These are phyloP conservation scores for Apis laboriosa DNA, from an alignment of 1,140 invertebrate genomes.

Conservation along the genomic window DNA sequence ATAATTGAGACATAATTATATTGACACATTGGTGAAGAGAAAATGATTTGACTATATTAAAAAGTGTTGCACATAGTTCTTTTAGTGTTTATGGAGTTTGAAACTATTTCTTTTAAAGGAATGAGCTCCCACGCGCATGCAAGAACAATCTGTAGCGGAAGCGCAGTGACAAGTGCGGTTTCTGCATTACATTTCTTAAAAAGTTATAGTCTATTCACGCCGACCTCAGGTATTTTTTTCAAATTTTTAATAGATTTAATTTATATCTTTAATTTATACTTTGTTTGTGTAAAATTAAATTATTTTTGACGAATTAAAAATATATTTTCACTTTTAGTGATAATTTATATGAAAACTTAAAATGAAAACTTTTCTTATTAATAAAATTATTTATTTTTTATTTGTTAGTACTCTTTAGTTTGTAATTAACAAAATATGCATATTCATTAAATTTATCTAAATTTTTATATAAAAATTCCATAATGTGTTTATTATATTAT, in stretches of 20 bases:
- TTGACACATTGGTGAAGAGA: not conserved
- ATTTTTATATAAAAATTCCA: not conserved
- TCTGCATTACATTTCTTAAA: constrained; percentile 72
- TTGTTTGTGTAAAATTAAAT: too few species aligned
- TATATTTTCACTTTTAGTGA: too few species aligned
- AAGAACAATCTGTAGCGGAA: constrained; percentile 58
- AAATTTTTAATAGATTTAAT: too few species aligned
- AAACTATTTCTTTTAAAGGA: not conserved
- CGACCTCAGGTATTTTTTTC: constrained; percentile 62
- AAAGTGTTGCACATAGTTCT: not conserved
- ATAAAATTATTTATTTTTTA: not conserved
- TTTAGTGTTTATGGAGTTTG: not conserved
- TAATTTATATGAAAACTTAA: not conserved
- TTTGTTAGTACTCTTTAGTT: not conserved
- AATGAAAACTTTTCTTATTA: not conserved
- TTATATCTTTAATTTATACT: not conserved
- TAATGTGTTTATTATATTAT: not conserved
- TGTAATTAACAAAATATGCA: too few species aligned
- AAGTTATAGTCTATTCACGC: constrained; percentile 69
- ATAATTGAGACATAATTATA: too few species aligned
- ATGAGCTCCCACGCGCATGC: constrained; percentile 64
- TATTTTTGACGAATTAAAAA: not conserved
- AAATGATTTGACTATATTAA: not conserved
- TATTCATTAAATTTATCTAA: not conserved
- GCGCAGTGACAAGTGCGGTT: constrained; percentile 59